A percentile compares a stretch with the other conserved stretches of the same genome.
Conservation (phyloP, 2,888 invertebrate genomes). For the Eumerus sabulonum region DNA sequence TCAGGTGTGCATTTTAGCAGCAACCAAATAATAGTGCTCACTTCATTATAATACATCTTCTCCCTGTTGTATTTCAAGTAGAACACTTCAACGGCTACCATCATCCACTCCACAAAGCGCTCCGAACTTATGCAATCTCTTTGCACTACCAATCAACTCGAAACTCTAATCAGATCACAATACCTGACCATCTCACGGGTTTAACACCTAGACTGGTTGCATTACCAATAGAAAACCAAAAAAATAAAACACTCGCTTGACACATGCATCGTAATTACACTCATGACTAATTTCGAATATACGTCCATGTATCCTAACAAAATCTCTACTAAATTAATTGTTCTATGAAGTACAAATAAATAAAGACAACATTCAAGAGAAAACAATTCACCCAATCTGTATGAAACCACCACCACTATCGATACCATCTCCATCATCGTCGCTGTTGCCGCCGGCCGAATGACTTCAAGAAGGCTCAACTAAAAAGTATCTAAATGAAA, state of each 20-base stretch:
- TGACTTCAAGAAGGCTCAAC: background rate
- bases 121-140: too few relatives aligned
- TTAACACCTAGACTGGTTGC: conserved; percentile 24
- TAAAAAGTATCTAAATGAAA: conserved; percentile 8
- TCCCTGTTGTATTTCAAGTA: too few relatives aligned
- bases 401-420: conserved; percentile 20
- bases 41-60: too few relatives aligned
- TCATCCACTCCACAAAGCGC: too few relatives aligned
- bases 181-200: background rate
- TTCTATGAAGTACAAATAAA: conserved; percentile 38
- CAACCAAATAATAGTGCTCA: too few relatives aligned
- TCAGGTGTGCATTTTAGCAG: too few relatives aligned
- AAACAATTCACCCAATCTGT: conserved; percentile 20
- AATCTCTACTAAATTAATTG: conserved; percentile 26
- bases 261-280: conserved; percentile 35
- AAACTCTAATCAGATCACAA: too few relatives aligned
- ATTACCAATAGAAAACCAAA: conserved; percentile 39
- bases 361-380: conserved; percentile 29
- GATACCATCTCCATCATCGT: too few relatives aligned
- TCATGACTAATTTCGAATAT: conserved; percentile 36
- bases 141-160: too few relatives aligned
- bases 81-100: too few relatives aligned
- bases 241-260: conserved; percentile 21
- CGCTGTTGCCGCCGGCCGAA: too few relatives aligned
- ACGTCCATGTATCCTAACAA: conserved; percentile 26